phyloP scores from a whole-genome alignment of 37 sponge, comb jelly and placozoan genomes.

The Oscarella lobularis region DNA sequence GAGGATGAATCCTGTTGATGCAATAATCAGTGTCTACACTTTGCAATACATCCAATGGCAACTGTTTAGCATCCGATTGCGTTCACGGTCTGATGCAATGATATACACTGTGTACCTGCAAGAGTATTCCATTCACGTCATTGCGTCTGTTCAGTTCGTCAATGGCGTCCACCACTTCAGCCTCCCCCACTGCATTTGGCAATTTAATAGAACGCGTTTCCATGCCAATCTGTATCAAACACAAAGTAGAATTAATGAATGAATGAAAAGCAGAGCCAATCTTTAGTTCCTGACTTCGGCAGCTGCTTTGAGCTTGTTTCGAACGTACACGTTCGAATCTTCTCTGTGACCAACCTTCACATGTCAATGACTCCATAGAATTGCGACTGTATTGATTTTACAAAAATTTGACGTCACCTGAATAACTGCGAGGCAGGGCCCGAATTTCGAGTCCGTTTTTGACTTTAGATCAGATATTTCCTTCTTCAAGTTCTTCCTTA shows the following conservation, averaged over 20 bases:
- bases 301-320: slow-evolving; percentile 83
- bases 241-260: background rate
- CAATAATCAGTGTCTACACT: background rate
- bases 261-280: too few relatives aligned
- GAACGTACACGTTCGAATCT: slow-evolving; percentile 90
- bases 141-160: background rate
- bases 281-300: slow-evolving; percentile 20
- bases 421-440: too few relatives aligned
- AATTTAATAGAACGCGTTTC: background rate
- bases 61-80: slow-evolving; percentile 4
- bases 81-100: background rate
- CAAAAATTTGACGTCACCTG: too few relatives aligned
- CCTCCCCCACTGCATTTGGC: background rate
- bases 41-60: slow-evolving; percentile 46
- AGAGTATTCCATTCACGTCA: background rate
- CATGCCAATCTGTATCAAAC: background rate
- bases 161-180: background rate
- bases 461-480: too few relatives aligned
- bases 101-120: slow-evolving; percentile 1
- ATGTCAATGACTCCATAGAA: too few relatives aligned
- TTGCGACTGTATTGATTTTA: too few relatives aligned
- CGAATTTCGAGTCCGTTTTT: too few relatives aligned
- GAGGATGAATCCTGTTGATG: background rate
- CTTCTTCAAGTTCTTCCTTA: too few relatives aligned
- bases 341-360: slow-evolving; percentile 65